phyloP scores from a whole-genome alignment of 2,888 invertebrate species.

The Aleiodes alternator region DNA sequence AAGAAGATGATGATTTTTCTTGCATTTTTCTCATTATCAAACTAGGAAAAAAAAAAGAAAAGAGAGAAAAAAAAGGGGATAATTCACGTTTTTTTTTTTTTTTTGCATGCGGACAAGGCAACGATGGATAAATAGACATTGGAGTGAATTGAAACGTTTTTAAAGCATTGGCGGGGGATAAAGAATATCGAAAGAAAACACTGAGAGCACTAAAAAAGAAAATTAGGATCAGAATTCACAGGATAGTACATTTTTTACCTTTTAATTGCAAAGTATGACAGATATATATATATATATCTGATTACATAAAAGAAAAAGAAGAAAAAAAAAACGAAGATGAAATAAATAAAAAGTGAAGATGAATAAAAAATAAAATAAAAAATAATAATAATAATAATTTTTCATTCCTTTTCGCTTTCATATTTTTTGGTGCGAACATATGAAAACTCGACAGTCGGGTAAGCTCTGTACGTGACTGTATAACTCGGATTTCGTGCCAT shows the following conservation, averaged over 20 bases:
- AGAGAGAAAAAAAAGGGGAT: neutral
- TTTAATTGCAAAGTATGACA: slow-evolving; percentile 51
- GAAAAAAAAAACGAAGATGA: slow-evolving; percentile 6
- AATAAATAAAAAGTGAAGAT: slow-evolving; percentile 29
- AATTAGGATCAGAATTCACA: slow-evolving; percentile 27
- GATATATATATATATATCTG: slow-evolving; percentile 41
- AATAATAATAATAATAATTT: slow-evolving; percentile 47
- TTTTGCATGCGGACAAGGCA: slow-evolving; percentile 36
- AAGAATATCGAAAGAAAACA: slow-evolving; percentile 44
- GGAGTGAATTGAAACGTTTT: slow-evolving; percentile 8
- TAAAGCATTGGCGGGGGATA: neutral
- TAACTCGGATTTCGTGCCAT: slow-evolving; percentile 18
- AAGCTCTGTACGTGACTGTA: slow-evolving; percentile 72
- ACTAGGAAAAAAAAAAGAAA: neutral
- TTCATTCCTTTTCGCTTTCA: slow-evolving; percentile 9
- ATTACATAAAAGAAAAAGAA: slow-evolving; percentile 16
- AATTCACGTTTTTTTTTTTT: slow-evolving; percentile 8
- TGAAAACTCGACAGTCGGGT: slow-evolving; percentile 69
- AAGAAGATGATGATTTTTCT: slow-evolving; percentile 3
- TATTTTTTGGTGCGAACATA: slow-evolving; percentile 68
- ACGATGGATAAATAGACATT: slow-evolving; percentile 39
- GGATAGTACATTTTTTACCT: slow-evolving; percentile 36
- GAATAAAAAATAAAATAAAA: slow-evolving; percentile 33
- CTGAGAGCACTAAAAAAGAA: slow-evolving; percentile 41
- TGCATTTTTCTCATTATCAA: slow-evolving; percentile 22